A percentile compares a stretch with the other conserved stretches of the same genome.
Conservation (phyloP, 2,797 vertebrate genomes). For the Erethizon dorsatum region DNA sequence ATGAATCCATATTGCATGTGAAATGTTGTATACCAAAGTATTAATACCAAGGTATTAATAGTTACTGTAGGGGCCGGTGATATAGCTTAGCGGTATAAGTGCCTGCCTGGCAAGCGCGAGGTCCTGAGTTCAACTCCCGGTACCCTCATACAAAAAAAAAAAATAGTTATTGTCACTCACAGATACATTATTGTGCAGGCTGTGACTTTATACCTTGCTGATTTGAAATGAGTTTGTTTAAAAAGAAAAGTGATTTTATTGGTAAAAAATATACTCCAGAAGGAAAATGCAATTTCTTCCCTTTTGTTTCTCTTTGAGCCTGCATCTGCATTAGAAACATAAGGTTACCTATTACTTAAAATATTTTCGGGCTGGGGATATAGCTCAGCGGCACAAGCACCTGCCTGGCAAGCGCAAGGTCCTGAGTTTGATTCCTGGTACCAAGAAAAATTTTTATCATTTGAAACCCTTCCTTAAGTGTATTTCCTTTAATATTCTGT, state of each 20-base stretch:
- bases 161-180: background rate
- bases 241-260: background rate
- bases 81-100: too few species aligned
- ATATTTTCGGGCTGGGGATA: too few species aligned
- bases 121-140: too few species aligned
- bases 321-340: background rate
- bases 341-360: background rate
- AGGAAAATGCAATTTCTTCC: background rate
- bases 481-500: background rate
- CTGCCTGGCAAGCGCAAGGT: too few species aligned
- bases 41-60: background rate
- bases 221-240: constrained; percentile 49
- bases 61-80: too few species aligned
- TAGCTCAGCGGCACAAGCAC: too few species aligned
- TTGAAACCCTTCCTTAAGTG: background rate
- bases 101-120: too few species aligned
- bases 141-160: too few species aligned
- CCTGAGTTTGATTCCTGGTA: too few species aligned
- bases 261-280: background rate
- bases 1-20: background rate
- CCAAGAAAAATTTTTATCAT: constrained; percentile 6
- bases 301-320: background rate
- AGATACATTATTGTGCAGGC: background rate
- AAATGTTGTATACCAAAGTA: background rate
- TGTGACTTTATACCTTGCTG: background rate